Evolutionary conservation across 2,888 invertebrate genomes (phyloP).

Genomic region (Prosapia bicincta): DNA sequence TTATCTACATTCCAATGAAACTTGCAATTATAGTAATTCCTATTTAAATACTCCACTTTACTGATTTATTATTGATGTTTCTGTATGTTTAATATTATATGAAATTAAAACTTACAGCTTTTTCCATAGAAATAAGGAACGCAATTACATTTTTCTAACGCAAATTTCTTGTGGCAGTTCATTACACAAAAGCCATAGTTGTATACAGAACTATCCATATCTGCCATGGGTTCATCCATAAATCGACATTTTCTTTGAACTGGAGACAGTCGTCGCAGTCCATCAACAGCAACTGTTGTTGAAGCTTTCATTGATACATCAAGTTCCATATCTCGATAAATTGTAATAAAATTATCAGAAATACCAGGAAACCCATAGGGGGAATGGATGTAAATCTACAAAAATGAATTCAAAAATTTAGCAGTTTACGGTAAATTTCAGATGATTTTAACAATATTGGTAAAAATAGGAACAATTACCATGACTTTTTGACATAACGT

Average conservation of each 20-base stretch:
- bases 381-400: conserved; percentile 58
- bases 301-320: conserved; percentile 38
- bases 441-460: too few species aligned
- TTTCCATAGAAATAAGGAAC: conserved; percentile 7
- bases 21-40: too few species aligned
- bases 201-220: background rate
- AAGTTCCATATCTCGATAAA: conserved; percentile 36
- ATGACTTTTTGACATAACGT: too few species aligned
- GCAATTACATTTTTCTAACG: background rate
- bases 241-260: conserved; percentile 35
- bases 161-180: background rate
- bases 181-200: conserved; percentile 2
- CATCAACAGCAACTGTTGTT: conserved; percentile 37
- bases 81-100: too few species aligned
- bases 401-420: too few species aligned
- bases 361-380: conserved; percentile 56
- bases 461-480: too few species aligned
- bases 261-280: conserved; percentile 35
- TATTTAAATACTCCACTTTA: too few species aligned
- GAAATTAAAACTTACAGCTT: background rate
- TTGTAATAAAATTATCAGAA: conserved; percentile 46
- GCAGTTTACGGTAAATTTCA: too few species aligned
- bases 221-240: background rate
- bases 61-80: too few species aligned
- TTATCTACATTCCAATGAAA: too few species aligned